Evolutionary conservation across 2,797 vertebrate species (phyloP).

Genomic region (Jordanella pulchra): DNA sequence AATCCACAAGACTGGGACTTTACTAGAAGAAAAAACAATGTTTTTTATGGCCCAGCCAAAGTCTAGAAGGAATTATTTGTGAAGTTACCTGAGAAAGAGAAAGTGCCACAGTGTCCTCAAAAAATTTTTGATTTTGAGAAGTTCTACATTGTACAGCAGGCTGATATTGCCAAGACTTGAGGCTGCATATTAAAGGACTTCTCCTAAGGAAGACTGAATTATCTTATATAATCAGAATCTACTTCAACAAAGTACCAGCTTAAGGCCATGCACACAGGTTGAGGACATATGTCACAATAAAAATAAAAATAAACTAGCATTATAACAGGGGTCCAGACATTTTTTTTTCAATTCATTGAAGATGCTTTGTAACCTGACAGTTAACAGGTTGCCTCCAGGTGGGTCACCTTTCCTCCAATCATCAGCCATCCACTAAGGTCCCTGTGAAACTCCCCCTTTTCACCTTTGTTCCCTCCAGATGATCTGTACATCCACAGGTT

Average conservation of each 20-base stretch:
- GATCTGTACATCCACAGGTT: conserved; percentile 33
- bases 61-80: neutral
- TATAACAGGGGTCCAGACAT: neutral
- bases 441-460: conserved; percentile 11
- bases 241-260: too few relatives aligned
- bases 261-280: neutral
- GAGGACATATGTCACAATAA: neutral
- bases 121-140: neutral
- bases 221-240: neutral
- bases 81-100: neutral
- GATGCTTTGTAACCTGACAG: neutral
- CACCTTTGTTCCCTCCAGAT: conserved; percentile 6
- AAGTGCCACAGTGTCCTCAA: neutral
- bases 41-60: neutral
- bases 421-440: conserved; percentile 11
- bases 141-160: neutral
- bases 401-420: neutral
- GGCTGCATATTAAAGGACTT: neutral
- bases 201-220: neutral
- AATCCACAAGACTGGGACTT: neutral
- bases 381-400: neutral
- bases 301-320: neutral
- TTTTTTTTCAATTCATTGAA: neutral
- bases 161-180: too few relatives aligned
- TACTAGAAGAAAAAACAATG: neutral